phyloP scores from a whole-genome alignment of 2,113 vertebrate genomes.

The Boleophthalmus pectinirostris region DNA sequence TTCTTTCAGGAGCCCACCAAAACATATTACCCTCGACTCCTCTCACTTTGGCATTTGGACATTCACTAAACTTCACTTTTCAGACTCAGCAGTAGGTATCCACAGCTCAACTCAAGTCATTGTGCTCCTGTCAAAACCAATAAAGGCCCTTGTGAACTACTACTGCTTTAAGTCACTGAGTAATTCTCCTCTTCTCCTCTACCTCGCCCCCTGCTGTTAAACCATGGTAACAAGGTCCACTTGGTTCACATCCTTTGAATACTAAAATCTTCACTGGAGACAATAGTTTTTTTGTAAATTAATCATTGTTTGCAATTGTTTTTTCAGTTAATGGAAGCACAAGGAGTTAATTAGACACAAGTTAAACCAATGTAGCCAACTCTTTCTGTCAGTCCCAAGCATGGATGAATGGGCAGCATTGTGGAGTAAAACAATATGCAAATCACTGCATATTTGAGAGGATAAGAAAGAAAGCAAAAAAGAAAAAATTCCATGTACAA shows the following conservation, averaged over 20 bases:
- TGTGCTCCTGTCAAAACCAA: constrained; percentile 5
- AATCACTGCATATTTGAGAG: not conserved
- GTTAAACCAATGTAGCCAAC: not conserved
- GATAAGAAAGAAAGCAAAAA: not conserved
- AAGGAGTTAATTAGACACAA: not conserved
- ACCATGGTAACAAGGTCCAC: constrained; percentile 10
- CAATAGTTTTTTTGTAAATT: not conserved
- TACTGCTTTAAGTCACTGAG: not conserved
- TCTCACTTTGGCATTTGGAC: not conserved
- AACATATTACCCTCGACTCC: constrained; percentile 10
- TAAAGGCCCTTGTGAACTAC: not conserved
- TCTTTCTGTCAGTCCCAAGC: not conserved
- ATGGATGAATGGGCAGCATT: not conserved
- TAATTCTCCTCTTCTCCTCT: not conserved
- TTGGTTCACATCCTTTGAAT: not conserved
- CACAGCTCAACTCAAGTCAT: not conserved
- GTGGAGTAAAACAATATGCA: not conserved
- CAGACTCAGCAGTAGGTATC: not conserved
- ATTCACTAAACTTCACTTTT: constrained; percentile 7
- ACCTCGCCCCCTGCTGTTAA: constrained; percentile 7
- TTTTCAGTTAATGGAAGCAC: not conserved
- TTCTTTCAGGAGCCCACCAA: constrained; percentile 42
- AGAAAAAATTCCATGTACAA: too few relatives aligned
- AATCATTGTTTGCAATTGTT: not conserved
- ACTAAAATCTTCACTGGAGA: not conserved